These are phyloP conservation scores for Lasioglossum morio DNA, from an alignment of 2,888 invertebrate species.

Conservation along the genomic window DNA sequence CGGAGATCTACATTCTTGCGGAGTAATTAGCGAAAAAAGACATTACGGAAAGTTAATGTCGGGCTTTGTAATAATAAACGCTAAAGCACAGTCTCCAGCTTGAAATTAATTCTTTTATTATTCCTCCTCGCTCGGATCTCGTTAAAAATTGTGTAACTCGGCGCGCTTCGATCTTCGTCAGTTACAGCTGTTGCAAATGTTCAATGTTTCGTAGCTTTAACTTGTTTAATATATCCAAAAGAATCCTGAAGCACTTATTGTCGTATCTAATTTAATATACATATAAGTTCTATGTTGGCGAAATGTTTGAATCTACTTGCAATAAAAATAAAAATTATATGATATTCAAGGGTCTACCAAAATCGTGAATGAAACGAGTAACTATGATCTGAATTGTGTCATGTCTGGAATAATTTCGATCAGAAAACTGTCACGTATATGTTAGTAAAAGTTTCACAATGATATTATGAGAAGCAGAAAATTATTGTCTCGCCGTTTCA, in stretches of 20 bases:
- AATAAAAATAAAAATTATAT: too few species aligned
- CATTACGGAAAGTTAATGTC: neutral
- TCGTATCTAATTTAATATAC: neutral
- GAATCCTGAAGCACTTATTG: neutral
- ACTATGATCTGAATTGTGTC: neutral
- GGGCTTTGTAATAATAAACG: neutral
- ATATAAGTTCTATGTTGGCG: too few species aligned
- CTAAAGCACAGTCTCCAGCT: neutral
- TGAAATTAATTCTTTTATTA: neutral
- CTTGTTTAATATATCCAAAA: neutral
- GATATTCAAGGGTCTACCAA: neutral
- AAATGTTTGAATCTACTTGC: too few species aligned
- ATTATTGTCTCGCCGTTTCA: neutral
- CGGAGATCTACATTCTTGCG: neutral
- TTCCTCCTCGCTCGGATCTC: neutral
- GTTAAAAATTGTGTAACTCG: neutral
- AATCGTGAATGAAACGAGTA: neutral
- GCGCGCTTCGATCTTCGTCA: neutral
- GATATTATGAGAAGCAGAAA: neutral
- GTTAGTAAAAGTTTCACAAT: neutral
- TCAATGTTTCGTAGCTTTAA: neutral
- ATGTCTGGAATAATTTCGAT: neutral
- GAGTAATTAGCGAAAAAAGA: neutral
- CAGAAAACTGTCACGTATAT: neutral
- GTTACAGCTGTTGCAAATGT: neutral